phyloP scores from a whole-genome alignment of 2,113 vertebrate genomes.

The Atlantisia rogersi region DNA sequence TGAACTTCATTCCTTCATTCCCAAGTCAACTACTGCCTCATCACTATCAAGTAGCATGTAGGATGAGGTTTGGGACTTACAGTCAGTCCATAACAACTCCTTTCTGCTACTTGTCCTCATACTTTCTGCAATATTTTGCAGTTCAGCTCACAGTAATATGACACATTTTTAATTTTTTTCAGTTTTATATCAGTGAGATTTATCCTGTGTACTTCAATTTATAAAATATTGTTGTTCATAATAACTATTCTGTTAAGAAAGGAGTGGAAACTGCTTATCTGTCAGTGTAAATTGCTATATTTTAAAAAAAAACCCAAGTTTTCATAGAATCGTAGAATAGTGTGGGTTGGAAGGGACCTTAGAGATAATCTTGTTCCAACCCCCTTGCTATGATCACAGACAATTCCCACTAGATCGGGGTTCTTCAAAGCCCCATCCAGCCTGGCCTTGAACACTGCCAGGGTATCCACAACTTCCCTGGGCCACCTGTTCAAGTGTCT shows the following conservation, averaged over 20 bases:
- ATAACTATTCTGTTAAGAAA: not conserved
- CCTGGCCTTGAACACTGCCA: too few relatives aligned
- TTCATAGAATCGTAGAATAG: too few relatives aligned
- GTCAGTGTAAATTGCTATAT: not conserved
- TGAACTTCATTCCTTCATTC: not conserved
- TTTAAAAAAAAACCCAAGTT: too few relatives aligned
- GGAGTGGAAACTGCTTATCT: not conserved
- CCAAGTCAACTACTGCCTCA: not conserved
- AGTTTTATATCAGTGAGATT: not conserved
- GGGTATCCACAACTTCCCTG: too few relatives aligned
- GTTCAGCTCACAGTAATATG: not conserved
- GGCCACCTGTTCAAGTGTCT: too few relatives aligned
- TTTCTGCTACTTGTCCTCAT: not conserved
- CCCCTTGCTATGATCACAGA: too few relatives aligned
- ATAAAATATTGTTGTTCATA: not conserved
- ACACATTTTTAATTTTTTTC: not conserved
- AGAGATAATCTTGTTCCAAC: too few relatives aligned
- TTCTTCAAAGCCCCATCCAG: too few relatives aligned
- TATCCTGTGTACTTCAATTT: not conserved
- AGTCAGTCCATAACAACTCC: not conserved
- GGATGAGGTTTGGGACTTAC: not conserved
- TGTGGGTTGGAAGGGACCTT: too few relatives aligned
- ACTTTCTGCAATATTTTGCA: not conserved
- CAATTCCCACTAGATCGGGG: too few relatives aligned
- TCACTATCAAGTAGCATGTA: fast-evolving